A percentile compares a stretch with the other conserved stretches of the same genome.
Evolutionary conservation across 2,888 invertebrate species (phyloP).

Genomic region (Lamellibrachia satsuma): DNA sequence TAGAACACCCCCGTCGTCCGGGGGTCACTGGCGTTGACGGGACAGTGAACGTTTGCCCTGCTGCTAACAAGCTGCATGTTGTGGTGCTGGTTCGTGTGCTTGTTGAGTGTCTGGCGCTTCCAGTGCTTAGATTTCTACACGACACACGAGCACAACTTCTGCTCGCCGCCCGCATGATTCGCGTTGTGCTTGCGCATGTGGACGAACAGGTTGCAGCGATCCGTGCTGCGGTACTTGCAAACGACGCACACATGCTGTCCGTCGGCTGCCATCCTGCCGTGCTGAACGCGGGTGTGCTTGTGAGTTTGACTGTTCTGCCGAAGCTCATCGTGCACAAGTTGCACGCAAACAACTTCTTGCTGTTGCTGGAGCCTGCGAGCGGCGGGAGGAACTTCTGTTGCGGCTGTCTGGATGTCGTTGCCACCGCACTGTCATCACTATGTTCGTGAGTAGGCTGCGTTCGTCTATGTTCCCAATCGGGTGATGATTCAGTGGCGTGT

Average conservation of each 20-base stretch:
- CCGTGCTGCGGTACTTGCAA: slow-evolving; percentile 57
- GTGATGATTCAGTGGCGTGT: slow-evolving; percentile 40
- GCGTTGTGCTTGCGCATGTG: slow-evolving; percentile 59
- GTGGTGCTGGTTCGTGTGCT: too few species aligned
- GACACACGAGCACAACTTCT: too few species aligned
- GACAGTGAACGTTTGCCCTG: too few species aligned
- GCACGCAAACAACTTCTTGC: slow-evolving; percentile 61
- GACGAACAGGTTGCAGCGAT: slow-evolving; percentile 58
- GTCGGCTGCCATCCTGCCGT: slow-evolving; percentile 35
- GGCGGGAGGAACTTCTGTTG: slow-evolving; percentile 5
- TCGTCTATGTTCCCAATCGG: background rate
- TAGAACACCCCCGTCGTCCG: too few species aligned
- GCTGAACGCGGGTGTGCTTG: slow-evolving; percentile 61
- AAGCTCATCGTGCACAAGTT: slow-evolving; percentile 63
- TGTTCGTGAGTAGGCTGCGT: background rate
- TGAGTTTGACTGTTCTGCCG: slow-evolving; percentile 60
- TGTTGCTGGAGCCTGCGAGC: slow-evolving; percentile 22
- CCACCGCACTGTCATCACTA: background rate
- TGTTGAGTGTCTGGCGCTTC: slow-evolving; percentile 35
- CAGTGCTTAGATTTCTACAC: slow-evolving; percentile 56
- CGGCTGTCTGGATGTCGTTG: too few species aligned
- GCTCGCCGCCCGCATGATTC: background rate
- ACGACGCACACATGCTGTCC: slow-evolving; percentile 51
- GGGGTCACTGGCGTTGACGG: too few species aligned
- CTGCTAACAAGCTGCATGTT: too few species aligned